Evolutionary conservation across 1,140 invertebrate genomes (phyloP), one percentile per base, ranked within the genome.

Genomic region (Thaumatotibia leucotreta): DNA sequence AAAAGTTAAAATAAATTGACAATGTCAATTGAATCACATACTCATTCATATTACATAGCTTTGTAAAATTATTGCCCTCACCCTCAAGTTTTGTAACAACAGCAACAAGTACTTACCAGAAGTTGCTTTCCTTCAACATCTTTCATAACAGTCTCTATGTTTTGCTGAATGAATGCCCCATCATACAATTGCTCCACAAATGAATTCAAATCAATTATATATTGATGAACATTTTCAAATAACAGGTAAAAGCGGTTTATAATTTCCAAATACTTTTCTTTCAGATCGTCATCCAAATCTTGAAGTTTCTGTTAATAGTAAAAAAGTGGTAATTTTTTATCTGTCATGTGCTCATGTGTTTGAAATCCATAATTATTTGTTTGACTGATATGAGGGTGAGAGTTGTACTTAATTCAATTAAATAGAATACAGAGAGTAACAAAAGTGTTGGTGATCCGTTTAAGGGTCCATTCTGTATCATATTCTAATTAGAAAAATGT

Each of bases 191-290:
- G 98, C 75, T 98, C 96, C 1, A 99, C 86, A 91, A 96, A 99
- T 70, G 94, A 93, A 84, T 98, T 98, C 62, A 99, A 91, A 89
- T 99, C 98, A 4, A 93, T 93, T 17, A 97, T 94, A 92, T 98
- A 99, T 84, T 97, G 97, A 80, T 98, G 97, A 69, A 99, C 95
- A 91, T 97, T 98, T 88, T 99, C 97, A 93, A 99, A 99, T 1
- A 96, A 94, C 65, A 97, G 91, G 88, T 98, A 99, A 92, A 99
- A 99, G 65, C 98, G 92, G 11, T 94, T 95, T 24, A 99, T 93
- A 66, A 99, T 94, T 69, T 98, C 95, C 45, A 97, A 92, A 91
- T 98, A 96, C 89, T 96, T 98, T 79, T 97, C 97, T 80, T 97
- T 93, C 54, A 99, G 93, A 89, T 98, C 97, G 91, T 98, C 97